Conservation (phyloP, 2,888 invertebrate species). For the Epistrophe grossulariae region DNA sequence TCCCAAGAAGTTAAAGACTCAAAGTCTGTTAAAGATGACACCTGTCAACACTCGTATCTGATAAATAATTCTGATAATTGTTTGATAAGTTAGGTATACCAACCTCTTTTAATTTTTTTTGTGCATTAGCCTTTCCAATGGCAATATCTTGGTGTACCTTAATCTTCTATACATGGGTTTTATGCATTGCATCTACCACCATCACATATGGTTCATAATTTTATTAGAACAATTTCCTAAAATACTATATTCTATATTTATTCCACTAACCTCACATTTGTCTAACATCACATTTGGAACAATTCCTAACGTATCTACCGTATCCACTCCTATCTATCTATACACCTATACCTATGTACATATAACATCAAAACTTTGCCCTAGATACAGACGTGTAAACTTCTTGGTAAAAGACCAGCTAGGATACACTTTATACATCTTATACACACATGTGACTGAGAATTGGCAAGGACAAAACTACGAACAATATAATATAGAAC, state of each 20-base stretch:
- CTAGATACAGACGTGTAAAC: slow-evolving; percentile 16
- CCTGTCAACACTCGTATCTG: too few relatives aligned
- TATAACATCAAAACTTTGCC: slow-evolving; percentile 19
- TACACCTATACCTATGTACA: too few relatives aligned
- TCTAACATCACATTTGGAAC: slow-evolving; percentile 26
- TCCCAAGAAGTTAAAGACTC: too few relatives aligned
- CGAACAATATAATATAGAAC: neutral
- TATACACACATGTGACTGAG: slow-evolving; percentile 37
- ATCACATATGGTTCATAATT: slow-evolving; percentile 28
- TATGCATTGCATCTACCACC: too few relatives aligned
- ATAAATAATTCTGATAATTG: too few relatives aligned
- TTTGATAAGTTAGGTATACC: too few relatives aligned
- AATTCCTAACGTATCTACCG: neutral
- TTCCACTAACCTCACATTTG: slow-evolving; percentile 40
- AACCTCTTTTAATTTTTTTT: too few relatives aligned
- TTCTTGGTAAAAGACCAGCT: slow-evolving; percentile 20
- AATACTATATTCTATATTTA: neutral
- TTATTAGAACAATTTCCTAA: slow-evolving; percentile 47
- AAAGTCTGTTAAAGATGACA: too few relatives aligned
- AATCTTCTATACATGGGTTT: too few relatives aligned
- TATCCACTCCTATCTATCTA: too few relatives aligned
- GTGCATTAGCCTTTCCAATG: too few relatives aligned
- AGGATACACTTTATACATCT: slow-evolving; percentile 36
- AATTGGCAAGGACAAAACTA: slow-evolving; percentile 7
- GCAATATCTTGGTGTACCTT: too few relatives aligned